Percentiles rank a stretch among this genome's conserved stretches.
These are phyloP conservation scores for Eubasilissa splendida DNA, from an alignment of 2,888 invertebrate species.

Conservation along the genomic window DNA sequence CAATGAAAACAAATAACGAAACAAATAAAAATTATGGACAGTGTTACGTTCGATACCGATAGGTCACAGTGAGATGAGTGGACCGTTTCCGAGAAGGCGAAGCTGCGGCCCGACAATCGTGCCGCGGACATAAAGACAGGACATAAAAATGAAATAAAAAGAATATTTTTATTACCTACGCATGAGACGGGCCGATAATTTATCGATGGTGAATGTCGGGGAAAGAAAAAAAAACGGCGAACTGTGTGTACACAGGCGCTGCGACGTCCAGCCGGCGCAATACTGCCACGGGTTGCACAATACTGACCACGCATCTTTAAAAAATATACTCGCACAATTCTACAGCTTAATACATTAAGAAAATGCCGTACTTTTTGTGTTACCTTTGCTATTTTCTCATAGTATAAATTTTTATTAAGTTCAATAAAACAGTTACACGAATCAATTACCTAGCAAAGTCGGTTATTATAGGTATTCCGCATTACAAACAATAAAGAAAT, in stretches of 20 bases:
- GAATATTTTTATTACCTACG: constrained; percentile 43
- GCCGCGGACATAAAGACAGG: constrained; percentile 44
- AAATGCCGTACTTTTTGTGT: too few species aligned
- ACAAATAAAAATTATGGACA: background rate
- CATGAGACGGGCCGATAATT: constrained; percentile 37
- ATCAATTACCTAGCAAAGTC: too few species aligned
- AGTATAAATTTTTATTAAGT: too few species aligned
- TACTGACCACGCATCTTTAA: background rate
- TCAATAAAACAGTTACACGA: too few species aligned
- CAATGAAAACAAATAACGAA: constrained; percentile 1
- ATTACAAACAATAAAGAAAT: too few species aligned
- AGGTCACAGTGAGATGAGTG: constrained; percentile 33
- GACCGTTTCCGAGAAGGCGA: constrained; percentile 47
- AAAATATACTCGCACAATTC: too few species aligned
- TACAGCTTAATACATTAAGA: too few species aligned
- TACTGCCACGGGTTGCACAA: background rate
- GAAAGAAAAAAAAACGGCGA: constrained; percentile 10
- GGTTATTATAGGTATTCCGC: too few species aligned
- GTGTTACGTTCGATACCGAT: constrained; percentile 15
- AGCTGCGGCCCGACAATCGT: constrained; percentile 37
- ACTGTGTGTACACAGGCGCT: background rate
- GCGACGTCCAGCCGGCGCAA: background rate
- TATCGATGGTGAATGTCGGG: constrained; percentile 21
- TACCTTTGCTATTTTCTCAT: too few species aligned
- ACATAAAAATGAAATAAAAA: constrained; percentile 53